These are phyloP conservation scores for Polydrusus tereticollis DNA, from an alignment of 2,888 invertebrate genomes.

Conservation along the genomic window DNA sequence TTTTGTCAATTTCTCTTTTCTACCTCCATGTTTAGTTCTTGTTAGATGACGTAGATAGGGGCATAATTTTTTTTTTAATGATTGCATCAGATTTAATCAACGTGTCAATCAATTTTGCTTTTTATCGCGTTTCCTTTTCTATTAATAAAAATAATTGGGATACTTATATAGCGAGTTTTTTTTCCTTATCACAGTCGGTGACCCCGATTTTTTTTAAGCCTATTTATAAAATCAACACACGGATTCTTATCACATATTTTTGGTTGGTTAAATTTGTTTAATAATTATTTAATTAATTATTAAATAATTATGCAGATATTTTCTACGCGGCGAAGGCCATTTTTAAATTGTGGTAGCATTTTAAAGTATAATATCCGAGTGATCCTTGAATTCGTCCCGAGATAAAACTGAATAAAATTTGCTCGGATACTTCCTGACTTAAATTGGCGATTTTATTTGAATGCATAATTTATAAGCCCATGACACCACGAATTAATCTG, in stretches of 20 bases:
- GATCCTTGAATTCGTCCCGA: not conserved
- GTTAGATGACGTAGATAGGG: not conserved
- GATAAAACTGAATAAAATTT: conserved; percentile 9
- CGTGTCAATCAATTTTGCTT: not conserved
- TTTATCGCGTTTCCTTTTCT: not conserved
- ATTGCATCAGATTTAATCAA: not conserved
- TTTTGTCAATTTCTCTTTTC: conserved; percentile 40
- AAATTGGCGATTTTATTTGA: not conserved
- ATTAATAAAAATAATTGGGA: not conserved
- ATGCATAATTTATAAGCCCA: conserved; percentile 6
- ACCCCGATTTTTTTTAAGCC: not conserved
- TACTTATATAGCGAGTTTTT: not conserved
- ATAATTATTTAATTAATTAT: not conserved
- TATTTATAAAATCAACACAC: not conserved
- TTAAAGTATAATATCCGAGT: conserved; percentile 1
- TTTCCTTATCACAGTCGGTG: not conserved
- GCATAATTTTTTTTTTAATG: not conserved
- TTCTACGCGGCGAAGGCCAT: not conserved
- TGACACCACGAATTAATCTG: no score
- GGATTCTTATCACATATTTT: not conserved
- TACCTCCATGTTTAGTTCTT: conserved; percentile 12
- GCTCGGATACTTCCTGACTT: not conserved
- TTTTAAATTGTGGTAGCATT: no score
- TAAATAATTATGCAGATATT: not conserved
- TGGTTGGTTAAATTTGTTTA: not conserved